These are phyloP conservation scores for Erinaceus europaeus DNA, from an alignment of 2,113 vertebrate genomes.

Conservation along the genomic window DNA sequence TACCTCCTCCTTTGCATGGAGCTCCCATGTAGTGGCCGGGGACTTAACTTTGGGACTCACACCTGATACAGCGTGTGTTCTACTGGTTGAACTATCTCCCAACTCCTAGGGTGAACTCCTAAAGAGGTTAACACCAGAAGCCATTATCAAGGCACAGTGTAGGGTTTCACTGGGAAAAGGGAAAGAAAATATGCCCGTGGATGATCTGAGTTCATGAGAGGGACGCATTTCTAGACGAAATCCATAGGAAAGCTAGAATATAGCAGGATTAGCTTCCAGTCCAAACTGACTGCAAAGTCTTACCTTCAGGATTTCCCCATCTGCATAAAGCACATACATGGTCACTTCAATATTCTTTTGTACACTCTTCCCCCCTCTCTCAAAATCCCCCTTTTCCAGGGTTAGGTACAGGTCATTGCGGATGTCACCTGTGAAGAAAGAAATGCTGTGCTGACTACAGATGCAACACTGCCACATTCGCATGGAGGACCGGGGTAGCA, in stretches of 20 bases:
- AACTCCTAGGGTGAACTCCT: too few relatives aligned
- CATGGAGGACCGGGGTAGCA: slow-evolving; percentile 39
- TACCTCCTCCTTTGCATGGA: too few relatives aligned
- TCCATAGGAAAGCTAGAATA: background rate
- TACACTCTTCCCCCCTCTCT: slow-evolving; percentile 97
- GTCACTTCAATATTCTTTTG: slow-evolving; percentile 99
- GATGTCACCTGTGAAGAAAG: slow-evolving; percentile 88
- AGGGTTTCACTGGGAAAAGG: background rate
- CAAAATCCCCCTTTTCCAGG: slow-evolving; percentile 95
- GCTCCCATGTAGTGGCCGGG: too few relatives aligned
- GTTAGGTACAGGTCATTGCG: slow-evolving; percentile 97
- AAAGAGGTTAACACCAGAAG: background rate
- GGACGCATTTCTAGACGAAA: background rate
- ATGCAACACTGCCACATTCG: fast-evolving
- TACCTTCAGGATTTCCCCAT: slow-evolving; percentile 92
- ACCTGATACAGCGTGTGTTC: too few relatives aligned
- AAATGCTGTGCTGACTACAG: background rate
- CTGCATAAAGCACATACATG: slow-evolving; percentile 93
- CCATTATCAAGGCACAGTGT: background rate
- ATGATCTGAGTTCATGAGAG: background rate
- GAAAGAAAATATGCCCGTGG: background rate
- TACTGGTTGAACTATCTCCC: too few relatives aligned
- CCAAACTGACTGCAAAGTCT: slow-evolving; percentile 13
- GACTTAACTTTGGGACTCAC: too few relatives aligned
- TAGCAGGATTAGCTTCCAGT: background rate